These are phyloP conservation scores for Drosophila sproati DNA, from an alignment of 1,140 invertebrate genomes.

Conservation along the genomic window DNA sequence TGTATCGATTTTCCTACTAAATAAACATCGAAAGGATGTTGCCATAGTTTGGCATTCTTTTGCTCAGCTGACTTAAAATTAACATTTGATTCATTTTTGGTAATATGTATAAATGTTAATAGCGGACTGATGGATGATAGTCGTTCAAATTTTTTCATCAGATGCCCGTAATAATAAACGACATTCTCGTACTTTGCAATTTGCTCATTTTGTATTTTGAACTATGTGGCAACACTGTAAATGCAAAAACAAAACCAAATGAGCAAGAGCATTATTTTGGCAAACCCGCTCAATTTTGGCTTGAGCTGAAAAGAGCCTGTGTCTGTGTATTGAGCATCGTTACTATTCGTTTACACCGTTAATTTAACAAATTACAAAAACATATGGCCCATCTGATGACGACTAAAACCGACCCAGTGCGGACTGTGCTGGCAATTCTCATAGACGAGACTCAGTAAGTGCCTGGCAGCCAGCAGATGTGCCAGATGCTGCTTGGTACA, in stretches of 20 bases:
- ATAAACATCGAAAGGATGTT: not conserved
- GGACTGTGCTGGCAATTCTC: constrained; percentile 52
- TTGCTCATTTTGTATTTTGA: not conserved
- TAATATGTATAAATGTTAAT: not conserved
- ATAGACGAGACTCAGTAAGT: constrained; percentile 67
- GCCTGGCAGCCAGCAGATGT: not conserved
- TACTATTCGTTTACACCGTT: constrained; percentile 33
- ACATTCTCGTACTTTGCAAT: not conserved
- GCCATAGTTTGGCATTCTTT: not conserved
- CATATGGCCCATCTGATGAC: constrained; percentile 23
- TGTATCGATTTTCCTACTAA: not conserved
- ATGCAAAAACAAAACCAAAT: constrained; percentile 10
- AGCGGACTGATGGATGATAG: too few relatives aligned
- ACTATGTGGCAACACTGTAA: constrained; percentile 20
- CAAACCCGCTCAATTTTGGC: constrained; percentile 39
- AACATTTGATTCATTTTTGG: not conserved
- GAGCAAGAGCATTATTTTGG: constrained; percentile 23
- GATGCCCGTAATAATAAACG: not conserved
- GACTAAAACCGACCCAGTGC: constrained; percentile 51
- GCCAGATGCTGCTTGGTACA: constrained; percentile 27
- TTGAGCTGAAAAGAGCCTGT: constrained; percentile 8
- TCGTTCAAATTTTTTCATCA: too few relatives aligned
- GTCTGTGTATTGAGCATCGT: constrained; percentile 10
- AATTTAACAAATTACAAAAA: constrained; percentile 19
- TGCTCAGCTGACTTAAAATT: not conserved